Evolutionary conservation across 2,797 vertebrate genomes (phyloP).

Genomic region (Threskiornis aethiopicus): DNA sequence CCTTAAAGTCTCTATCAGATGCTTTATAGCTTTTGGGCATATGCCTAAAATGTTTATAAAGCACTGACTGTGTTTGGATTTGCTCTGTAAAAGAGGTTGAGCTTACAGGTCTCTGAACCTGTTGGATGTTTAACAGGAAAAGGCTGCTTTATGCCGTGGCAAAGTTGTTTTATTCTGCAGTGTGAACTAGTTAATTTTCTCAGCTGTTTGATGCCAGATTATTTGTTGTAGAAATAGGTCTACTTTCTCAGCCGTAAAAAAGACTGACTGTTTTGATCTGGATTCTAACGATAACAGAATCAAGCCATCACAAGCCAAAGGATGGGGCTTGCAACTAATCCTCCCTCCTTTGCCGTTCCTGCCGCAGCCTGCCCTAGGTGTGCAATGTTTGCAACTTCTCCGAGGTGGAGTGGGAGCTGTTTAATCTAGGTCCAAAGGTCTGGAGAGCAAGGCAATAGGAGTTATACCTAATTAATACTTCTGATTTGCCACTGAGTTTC

Average conservation of each 20-base stretch:
- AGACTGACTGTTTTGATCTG: background rate
- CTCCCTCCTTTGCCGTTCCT: background rate
- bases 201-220: background rate
- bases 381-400: background rate
- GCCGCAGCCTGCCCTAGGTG: background rate
- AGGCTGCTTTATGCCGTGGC: background rate
- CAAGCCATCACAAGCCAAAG: background rate
- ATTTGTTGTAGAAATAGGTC: conserved; percentile 12
- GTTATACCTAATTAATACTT: background rate
- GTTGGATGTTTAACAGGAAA: background rate
- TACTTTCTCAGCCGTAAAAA: background rate
- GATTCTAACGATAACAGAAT: background rate
- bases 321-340: background rate
- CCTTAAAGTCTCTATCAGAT: background rate
- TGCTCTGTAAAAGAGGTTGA: background rate
- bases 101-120: background rate
- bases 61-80: background rate
- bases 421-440: background rate
- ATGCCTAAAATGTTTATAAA: background rate
- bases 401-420: background rate
- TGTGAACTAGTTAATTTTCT: conserved; percentile 8
- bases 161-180: background rate
- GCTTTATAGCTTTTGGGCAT: background rate
- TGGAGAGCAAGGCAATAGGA: background rate
- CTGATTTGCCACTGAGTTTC: background rate